Conservation (phyloP, 2,113 vertebrate genomes). For the Neogobius melanostomus region DNA sequence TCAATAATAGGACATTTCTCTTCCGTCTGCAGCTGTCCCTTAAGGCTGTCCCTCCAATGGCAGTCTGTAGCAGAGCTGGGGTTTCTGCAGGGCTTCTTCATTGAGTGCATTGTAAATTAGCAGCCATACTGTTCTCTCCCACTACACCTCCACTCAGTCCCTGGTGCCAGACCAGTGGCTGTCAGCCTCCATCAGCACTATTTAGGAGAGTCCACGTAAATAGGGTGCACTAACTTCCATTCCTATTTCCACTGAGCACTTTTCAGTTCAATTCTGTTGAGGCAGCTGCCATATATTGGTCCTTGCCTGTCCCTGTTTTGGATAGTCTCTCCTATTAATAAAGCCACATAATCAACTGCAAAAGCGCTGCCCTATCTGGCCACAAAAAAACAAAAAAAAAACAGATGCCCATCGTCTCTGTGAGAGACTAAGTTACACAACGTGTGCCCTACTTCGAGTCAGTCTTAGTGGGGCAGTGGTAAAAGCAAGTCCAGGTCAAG, state of each 20-base stretch:
- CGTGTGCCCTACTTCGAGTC: too few species aligned
- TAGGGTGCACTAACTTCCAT: slow-evolving; percentile 37
- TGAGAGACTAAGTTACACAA: too few species aligned
- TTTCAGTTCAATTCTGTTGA: slow-evolving; percentile 38
- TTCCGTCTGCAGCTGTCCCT: too few species aligned
- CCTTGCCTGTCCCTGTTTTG: slow-evolving; percentile 22
- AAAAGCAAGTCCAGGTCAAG: too few species aligned
- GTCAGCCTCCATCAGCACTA: slow-evolving; percentile 42
- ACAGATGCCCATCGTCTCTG: too few species aligned
- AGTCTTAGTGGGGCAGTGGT: too few species aligned
- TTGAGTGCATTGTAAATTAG: slow-evolving; percentile 44
- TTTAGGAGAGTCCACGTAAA: slow-evolving; percentile 48
- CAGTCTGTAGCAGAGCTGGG: slow-evolving; percentile 15
- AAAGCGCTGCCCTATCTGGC: too few species aligned
- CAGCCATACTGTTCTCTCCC: slow-evolving; percentile 39
- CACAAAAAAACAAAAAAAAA: too few species aligned
- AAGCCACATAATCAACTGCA: slow-evolving; percentile 15
- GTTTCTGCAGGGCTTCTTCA: slow-evolving; percentile 44
- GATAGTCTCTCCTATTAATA: slow-evolving; percentile 39
- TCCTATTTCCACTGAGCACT: slow-evolving; percentile 51
- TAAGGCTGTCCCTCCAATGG: too few species aligned
- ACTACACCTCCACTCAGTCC: slow-evolving; percentile 45
- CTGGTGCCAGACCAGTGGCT: slow-evolving; percentile 22
- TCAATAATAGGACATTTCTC: too few species aligned
- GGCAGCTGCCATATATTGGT: slow-evolving; percentile 28